Evolutionary conservation across 2,888 invertebrate species (phyloP), one percentile per base, ranked within the genome.

Genomic region (Phytoseiulus persimilis): DNA sequence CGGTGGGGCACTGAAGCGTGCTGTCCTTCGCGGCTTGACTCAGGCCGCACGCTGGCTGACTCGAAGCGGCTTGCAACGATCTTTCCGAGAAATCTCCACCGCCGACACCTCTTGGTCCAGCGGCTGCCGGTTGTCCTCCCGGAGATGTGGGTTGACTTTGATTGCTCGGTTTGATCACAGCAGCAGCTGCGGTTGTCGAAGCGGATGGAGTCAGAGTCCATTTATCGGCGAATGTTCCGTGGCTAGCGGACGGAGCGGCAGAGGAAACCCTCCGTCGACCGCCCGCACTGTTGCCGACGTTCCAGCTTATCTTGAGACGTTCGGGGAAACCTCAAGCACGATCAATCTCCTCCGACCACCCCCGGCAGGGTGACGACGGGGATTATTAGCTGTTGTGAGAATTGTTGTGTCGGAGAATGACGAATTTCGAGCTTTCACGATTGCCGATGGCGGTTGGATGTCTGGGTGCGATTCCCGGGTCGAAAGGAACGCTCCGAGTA

Each of bases 171-270:
- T 87, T 87, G 33, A 33, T 33, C 33, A 87, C 87, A n/a, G 65
- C 65, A 28, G 65, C 65, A 9, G 39, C 39, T 39, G 39, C 39
- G 5, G 39, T 39, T 14, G 65, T 65, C 65, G 65, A 65, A 65
- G 65, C 65, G 65, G 65, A 65, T 65, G 87, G 87, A n/a, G 87
- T 87, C n/a, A 87, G 87, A 39, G 39, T 33, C 87, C 87, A 87
- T 32, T 87, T 87, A 87, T 87, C 87, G 87, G 87, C 87, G 87
- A 87, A 87, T 87, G 87, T 87, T n/a, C 87, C 87, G 87, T 87
- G 87, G 87, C 87, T 87, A 45, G 87, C 87, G 87, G 87, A 87
- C 33, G 87, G 87, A 32, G 32, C 87, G 87, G 87, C 87, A 45
- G 87, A 87, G 39, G 87, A 87, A 33, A 87, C 87, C 45, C 87